Evolutionary conservation across 2,888 invertebrate species (phyloP).

Genomic region (Ichneumoninae sp.): DNA sequence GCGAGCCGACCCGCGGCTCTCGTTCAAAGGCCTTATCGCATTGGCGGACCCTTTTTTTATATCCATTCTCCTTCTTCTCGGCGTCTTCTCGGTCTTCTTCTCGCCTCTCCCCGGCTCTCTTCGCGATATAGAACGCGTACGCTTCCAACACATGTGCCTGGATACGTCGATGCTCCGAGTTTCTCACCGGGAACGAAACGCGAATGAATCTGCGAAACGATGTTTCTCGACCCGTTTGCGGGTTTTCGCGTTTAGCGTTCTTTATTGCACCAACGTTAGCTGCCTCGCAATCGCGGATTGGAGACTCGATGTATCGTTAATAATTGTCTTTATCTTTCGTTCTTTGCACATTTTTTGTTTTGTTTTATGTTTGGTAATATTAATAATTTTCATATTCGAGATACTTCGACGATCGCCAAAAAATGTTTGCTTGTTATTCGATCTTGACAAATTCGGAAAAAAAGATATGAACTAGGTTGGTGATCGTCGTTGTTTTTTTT

Average conservation of each 20-base stretch:
- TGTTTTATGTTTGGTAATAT: too few species aligned
- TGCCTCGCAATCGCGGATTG: not conserved
- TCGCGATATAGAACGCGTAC: slow-evolving; percentile 63
- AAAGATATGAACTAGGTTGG: too few species aligned
- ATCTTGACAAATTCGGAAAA: too few species aligned
- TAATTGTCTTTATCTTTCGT: not conserved
- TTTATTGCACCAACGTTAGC: slow-evolving; percentile 48
- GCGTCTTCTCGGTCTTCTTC: slow-evolving; percentile 63
- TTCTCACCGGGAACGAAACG: slow-evolving; percentile 7
- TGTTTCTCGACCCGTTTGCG: slow-evolving; percentile 47
- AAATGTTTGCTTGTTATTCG: too few species aligned
- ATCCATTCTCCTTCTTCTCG: slow-evolving; percentile 48
- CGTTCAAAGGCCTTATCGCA: slow-evolving; percentile 82
- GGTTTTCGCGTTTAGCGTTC: slow-evolving; percentile 35
- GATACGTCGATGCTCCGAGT: slow-evolving; percentile 2
- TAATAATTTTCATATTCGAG: too few species aligned
- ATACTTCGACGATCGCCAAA: too few species aligned
- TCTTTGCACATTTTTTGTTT: not conserved
- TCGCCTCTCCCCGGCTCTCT: slow-evolving; percentile 44
- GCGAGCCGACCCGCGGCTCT: slow-evolving; percentile 81
- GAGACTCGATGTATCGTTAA: not conserved
- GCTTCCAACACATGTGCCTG: slow-evolving; percentile 34
- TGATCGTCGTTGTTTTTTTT: too few species aligned
- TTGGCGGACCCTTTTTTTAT: slow-evolving; percentile 74
- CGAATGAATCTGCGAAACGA: slow-evolving; percentile 22